Evolutionary conservation across 1,140 invertebrate species (phyloP).

Genomic region (Cyphomyrmex costatus): DNA sequence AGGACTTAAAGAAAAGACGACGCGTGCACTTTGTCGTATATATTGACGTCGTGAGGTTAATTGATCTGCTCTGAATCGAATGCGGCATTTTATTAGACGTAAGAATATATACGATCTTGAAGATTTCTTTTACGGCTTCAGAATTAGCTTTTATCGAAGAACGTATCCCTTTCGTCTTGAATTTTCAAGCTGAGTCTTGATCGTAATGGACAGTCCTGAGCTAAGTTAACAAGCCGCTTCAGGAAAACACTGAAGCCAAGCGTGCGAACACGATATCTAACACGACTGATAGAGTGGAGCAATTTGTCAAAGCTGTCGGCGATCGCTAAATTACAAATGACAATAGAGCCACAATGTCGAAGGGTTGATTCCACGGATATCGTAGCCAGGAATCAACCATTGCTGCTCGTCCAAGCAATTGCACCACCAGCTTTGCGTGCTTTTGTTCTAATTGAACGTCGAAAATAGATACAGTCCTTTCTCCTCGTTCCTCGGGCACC

Average conservation of each 20-base stretch:
- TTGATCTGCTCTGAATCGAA: not conserved
- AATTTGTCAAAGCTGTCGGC: conserved; percentile 61
- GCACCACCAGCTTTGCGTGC: conserved; percentile 20
- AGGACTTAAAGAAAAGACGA: not conserved
- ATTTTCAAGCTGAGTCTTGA: not conserved
- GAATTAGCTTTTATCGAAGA: not conserved
- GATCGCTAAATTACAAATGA: conserved; percentile 38
- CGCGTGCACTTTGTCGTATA: not conserved
- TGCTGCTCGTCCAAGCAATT: not conserved
- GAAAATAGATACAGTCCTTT: conserved; percentile 56
- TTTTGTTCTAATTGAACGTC: conserved; percentile 52
- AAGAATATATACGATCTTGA: not conserved
- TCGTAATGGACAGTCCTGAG: not conserved
- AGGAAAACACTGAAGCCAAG: conserved; percentile 8
- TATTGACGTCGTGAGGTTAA: not conserved
- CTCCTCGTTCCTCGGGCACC: conserved; percentile 33
- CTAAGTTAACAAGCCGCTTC: not conserved
- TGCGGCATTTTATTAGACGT: not conserved
- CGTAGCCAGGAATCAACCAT: not conserved
- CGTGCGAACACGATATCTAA: conserved; percentile 28
- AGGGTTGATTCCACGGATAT: conserved; percentile 11
- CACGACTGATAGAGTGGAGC: conserved; percentile 17
- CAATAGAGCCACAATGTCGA: conserved; percentile 22
- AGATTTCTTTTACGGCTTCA: not conserved
- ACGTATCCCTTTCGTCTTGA: not conserved